These are phyloP conservation scores for Drosophila birchii DNA, from an alignment of 2,888 invertebrate species.

Conservation along the genomic window DNA sequence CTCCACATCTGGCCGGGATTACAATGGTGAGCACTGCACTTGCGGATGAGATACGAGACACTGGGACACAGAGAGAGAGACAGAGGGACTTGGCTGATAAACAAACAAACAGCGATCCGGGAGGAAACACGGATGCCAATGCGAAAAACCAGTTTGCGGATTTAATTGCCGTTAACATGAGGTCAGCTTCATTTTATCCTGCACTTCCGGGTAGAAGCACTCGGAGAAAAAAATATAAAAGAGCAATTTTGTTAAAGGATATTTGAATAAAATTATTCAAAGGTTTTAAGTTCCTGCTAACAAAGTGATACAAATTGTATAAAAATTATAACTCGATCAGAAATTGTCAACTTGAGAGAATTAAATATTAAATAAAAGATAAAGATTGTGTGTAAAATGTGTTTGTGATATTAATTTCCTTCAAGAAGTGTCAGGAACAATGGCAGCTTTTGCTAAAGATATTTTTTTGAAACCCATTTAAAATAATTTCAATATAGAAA, in stretches of 20 bases:
- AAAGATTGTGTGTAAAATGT: too few relatives aligned
- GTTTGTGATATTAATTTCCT: neutral
- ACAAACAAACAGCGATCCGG: slow-evolving; percentile 34
- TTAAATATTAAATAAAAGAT: too few relatives aligned
- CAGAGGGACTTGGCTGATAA: slow-evolving; percentile 15
- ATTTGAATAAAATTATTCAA: too few relatives aligned
- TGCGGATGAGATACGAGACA: slow-evolving; percentile 46
- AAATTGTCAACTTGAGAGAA: too few relatives aligned
- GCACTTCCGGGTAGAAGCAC: slow-evolving; percentile 1
- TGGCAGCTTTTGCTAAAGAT: neutral
- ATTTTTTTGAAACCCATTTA: too few relatives aligned
- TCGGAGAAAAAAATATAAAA: neutral
- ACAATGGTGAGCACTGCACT: slow-evolving; percentile 64
- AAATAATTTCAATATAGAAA: too few relatives aligned
- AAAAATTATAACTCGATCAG: too few relatives aligned
- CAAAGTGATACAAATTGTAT: too few relatives aligned
- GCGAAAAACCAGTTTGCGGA: slow-evolving; percentile 75
- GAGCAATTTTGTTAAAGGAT: neutral
- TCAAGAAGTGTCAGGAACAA: neutral
- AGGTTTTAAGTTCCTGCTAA: too few relatives aligned
- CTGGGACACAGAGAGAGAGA: slow-evolving; percentile 20
- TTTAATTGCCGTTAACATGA: slow-evolving; percentile 80
- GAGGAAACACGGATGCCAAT: slow-evolving; percentile 54
- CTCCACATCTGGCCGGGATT: slow-evolving; percentile 63
- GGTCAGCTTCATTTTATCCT: slow-evolving; percentile 60